Conservation (phyloP, 2,797 vertebrate genomes). For the Pampus argenteus region DNA sequence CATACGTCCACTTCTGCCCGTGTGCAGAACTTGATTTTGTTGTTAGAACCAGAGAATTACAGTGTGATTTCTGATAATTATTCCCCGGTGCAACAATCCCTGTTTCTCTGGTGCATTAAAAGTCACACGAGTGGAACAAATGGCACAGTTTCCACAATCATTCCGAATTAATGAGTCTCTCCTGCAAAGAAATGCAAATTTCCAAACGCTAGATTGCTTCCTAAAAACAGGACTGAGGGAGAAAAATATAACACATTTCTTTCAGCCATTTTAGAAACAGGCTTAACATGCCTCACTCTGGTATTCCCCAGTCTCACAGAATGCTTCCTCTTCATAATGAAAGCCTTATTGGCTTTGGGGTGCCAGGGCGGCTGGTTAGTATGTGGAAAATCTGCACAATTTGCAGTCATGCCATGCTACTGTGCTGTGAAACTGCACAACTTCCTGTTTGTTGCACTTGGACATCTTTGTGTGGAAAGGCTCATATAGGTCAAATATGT, state of each 20-base stretch:
- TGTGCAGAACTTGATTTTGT: constrained; percentile 33
- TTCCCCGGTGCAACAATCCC: constrained; percentile 68
- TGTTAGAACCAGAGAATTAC: constrained; percentile 50
- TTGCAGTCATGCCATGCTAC: constrained; percentile 29
- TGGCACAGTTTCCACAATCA: constrained; percentile 76
- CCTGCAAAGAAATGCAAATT: constrained; percentile 79
- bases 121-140: constrained; percentile 80
- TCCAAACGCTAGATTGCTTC: constrained; percentile 72
- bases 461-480: too few species aligned
- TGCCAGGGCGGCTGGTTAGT: constrained; percentile 53
- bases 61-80: constrained; percentile 56
- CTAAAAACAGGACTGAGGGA: constrained; percentile 71
- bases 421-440: constrained; percentile 55
- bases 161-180: constrained; percentile 77
- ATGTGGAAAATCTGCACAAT: constrained; percentile 68
- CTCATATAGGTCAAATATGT: constrained; percentile 59
- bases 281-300: constrained; percentile 50
- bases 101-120: constrained; percentile 75
- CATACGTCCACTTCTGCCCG: constrained; percentile 11
- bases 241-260: constrained; percentile 34
- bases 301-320: constrained; percentile 61
- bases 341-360: constrained; percentile 69
- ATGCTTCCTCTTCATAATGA: constrained; percentile 66
- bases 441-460: constrained; percentile 73
- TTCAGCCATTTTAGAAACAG: constrained; percentile 73